Evolutionary conservation across 1,140 invertebrate genomes (phyloP), one percentile per base, ranked within the genome.

Genomic region (Drosophila kohkoa): DNA sequence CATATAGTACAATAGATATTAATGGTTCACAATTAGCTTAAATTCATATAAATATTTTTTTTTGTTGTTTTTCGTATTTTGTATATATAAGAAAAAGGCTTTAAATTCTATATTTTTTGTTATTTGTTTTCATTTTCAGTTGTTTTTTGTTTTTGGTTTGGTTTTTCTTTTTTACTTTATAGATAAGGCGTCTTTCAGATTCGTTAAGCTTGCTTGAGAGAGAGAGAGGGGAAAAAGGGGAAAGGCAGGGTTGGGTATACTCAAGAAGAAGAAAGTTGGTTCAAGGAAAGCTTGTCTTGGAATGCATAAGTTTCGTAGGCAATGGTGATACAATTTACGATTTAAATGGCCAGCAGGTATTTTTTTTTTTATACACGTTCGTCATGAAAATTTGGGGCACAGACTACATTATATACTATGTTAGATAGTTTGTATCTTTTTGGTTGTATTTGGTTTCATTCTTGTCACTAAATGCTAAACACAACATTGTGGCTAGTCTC

Each of bases 401-500:
- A 57, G 52, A 13, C 41, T 43, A 43, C 20, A 25, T 25, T 38
- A 38, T 32, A 6, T 38, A 38, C 7, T 38, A 38, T 38, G 6
- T 8, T 2, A 7, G 3, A 13, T 13, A 43, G 11, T 13, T 16
- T 59, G 30, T 51, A 45, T 32, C 3, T 30, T 7, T 30, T 45
- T 45, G 6, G 11, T 69, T 32, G 4, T 28, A 13, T 30, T 45
- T 45, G 6, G 11, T 35, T 30, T 54, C 13, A 43, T 15, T 5
- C 35, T 15, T 48, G 8, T 15, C 41, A 45, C 70, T 82, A 75
- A 46, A 78, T 75, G 82, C 82, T 86, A 80, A 75, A 82, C 83
- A 87, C 73, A 87, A 88, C 72, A 76, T 75, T 64, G 52, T 76
- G 79, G 77, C 79, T 81, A 86, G 82, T 81, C 75, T 79, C 72